phyloP scores from a whole-genome alignment of 2,113 vertebrate genomes.

The Castor canadensis region DNA sequence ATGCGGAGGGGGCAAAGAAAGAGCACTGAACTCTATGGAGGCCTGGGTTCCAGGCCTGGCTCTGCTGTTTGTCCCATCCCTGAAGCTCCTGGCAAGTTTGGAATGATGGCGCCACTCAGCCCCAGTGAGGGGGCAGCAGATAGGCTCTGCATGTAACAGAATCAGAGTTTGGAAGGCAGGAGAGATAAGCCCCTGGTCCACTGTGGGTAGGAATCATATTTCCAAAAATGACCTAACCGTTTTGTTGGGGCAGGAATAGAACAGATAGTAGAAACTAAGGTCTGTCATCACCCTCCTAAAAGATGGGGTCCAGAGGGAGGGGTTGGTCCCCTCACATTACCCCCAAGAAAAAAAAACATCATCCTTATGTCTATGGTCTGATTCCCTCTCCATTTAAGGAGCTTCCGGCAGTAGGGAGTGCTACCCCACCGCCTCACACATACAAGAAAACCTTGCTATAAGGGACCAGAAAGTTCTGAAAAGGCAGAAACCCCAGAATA shows the following conservation, averaged over 20 bases:
- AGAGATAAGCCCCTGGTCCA: neutral
- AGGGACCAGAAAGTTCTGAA: neutral
- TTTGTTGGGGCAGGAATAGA: neutral
- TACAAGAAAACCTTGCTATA: neutral
- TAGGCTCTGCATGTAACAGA: neutral
- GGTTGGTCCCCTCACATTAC: neutral
- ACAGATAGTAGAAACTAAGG: neutral
- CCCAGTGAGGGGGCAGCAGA: neutral
- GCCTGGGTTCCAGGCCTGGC: neutral
- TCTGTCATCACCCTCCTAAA: neutral
- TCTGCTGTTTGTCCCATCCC: neutral
- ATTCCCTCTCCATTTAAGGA: fast-evolving
- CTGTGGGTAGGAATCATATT: neutral
- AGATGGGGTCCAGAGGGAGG: neutral
- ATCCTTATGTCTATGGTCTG: neutral
- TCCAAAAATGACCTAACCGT: neutral
- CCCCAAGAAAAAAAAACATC: neutral
- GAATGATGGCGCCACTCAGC: neutral
- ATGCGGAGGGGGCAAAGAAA: neutral
- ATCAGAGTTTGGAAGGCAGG: neutral
- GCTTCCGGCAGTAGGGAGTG: neutral
- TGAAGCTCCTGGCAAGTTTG: too few relatives aligned
- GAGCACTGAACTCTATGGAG: neutral
- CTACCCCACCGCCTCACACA: neutral
- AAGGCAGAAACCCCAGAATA: neutral